Evolutionary conservation across 1,140 invertebrate genomes (phyloP), one percentile per base, ranked within the genome.

Genomic region (Panulirus ornatus): DNA sequence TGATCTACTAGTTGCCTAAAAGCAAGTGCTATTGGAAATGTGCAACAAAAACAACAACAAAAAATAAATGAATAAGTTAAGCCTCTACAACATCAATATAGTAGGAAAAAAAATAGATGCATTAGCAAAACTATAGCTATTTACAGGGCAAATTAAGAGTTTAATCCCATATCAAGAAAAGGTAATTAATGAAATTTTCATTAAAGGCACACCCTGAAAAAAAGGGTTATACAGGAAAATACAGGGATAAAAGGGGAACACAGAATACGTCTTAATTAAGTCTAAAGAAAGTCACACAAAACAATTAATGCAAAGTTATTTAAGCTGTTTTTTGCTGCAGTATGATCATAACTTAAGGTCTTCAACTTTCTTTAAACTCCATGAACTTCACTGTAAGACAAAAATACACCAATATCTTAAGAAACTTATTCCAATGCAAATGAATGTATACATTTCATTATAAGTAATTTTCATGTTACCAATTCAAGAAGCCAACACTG

Each of bases 21-120:
- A 82, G 78, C 78, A 58, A 38, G 78, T 82, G 78, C 78, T 51
- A 47, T 82, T 30, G 44, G 30, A 34, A 82, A 82, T 11, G 51
- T 54, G 78, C 36, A 22, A n/a, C 30, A 82, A 63, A 36, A 22
- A 58, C 54, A 54, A 81, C 27, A 58, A n/a, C n/a, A n/a, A n/a
- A n/a, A n/a, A n/a, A n/a, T n/a, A n/a, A n/a, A n/a, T n/a, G n/a
- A n/a, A n/a, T 54, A 27, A n/a, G 19, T 82, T 30, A 82, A 58
- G 78, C 78, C 16, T 58, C 78, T 82, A 82, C 78, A 82, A 58
- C 54, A 63, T 36, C 27, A 75, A 75, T 22, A 11, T 2, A 75
- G 22, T 1, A 14, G 40, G 36, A n/a, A 40, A 9, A 9, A 16
- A 14, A 40, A 75, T 22, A 22, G 42, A n/a, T n/a, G n/a, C n/a